Base-by-base conservation (phyloP, 1,140 invertebrate genomes). In the Drosophila willistoni region DNA sequence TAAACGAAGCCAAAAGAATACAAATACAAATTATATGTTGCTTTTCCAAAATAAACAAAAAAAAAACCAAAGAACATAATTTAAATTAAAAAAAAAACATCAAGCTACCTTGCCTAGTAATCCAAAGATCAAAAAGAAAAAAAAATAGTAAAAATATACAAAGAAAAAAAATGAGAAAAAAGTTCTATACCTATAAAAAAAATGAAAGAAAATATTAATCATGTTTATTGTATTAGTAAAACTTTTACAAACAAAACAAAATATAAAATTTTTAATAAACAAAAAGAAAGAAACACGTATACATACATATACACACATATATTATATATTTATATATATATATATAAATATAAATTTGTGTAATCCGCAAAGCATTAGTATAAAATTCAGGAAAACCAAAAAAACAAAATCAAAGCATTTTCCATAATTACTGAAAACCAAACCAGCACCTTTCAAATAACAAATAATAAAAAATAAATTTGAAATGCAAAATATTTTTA, bases 201-300 rank as follows among this genome's bases (percentile, higher is more conserved):
- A 54, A 54, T 9, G 14, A 47, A 44, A 63, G n/a, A 25, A 68
- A 36, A 59, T 80, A 86, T 71, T 82, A 87, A 74, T 87, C 84
- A 84, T 89, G 80, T 89, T 87, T 89, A 72, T 78, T 74, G 77
- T 87, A 80, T 84, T 87, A 89, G 84, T 83, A 59, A 79, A 83
- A 79, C 76, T 71, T 85, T 86, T 82, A 83, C 65, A 57, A 71
- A 47, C 22, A 47, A 22, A 64, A 36, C 13, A 36, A 64, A 51
- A 64, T 19, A 64, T 19, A 64, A 68, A 78, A 73, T 85, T 86
- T 89, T 75, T 81, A 81, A 57, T 56, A 64, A 72, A 81, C 63
- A 63, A 73, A 7, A 29, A 29, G 29, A 29, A 29, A 29, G 6
- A 29, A 64, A 59, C 44, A 68, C 63, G 34, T 67, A 64, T 42